Conservation (phyloP, 2,113 vertebrate genomes). For the Athene noctua region DNA sequence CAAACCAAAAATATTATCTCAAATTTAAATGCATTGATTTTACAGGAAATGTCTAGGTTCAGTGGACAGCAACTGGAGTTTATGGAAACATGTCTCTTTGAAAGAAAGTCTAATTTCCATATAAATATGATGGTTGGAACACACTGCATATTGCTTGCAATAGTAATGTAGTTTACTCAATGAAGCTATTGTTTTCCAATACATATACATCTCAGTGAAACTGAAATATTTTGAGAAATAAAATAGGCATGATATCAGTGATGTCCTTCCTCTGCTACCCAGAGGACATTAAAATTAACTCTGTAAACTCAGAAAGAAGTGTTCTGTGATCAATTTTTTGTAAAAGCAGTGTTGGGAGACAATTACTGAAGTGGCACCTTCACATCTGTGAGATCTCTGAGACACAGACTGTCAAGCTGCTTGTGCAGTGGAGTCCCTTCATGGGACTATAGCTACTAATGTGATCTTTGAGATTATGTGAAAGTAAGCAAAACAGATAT, state of each 20-base stretch:
- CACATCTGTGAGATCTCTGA: not conserved
- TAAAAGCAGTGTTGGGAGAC: not conserved
- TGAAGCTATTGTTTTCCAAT: conserved; percentile 22
- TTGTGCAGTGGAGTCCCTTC: not conserved
- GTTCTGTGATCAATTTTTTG: not conserved
- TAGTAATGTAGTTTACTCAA: not conserved
- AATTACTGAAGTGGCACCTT: not conserved
- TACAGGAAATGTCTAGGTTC: not conserved
- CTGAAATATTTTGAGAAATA: not conserved
- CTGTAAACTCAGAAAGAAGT: not conserved
- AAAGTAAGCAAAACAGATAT: not conserved
- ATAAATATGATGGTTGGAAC: conserved; percentile 48
- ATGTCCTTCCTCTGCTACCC: not conserved
- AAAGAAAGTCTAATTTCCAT: conserved; percentile 56
- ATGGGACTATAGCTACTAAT: not conserved
- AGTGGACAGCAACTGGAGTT: conserved; percentile 1
- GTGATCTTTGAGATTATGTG: not conserved
- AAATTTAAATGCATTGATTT: conserved; percentile 59
- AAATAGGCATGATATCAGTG: not conserved
- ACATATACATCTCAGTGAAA: not conserved
- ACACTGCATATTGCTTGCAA: not conserved
- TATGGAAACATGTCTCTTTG: not conserved
- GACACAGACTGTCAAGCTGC: not conserved
- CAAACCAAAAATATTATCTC: not conserved
- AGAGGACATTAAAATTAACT: not conserved